These are phyloP conservation scores for Phoxinus dragarum DNA, from an alignment of 2,797 vertebrate species.

Conservation along the genomic window DNA sequence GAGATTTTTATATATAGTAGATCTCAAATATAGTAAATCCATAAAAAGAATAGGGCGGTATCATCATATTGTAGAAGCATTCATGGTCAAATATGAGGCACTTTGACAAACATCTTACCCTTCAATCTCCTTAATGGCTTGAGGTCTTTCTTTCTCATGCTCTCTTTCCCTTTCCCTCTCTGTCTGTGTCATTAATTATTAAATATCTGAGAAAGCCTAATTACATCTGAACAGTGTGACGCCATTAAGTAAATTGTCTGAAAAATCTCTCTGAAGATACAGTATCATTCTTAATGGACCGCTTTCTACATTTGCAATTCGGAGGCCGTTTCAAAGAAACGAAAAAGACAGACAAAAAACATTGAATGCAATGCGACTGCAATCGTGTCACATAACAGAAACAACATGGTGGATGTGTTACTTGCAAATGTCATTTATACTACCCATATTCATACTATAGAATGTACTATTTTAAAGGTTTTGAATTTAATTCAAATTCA, in stretches of 20 bases:
- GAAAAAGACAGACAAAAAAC: not conserved
- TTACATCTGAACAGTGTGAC: slow-evolving; percentile 47
- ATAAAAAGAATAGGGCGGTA: not conserved
- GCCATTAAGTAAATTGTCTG: slow-evolving; percentile 48
- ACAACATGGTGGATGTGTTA: too few relatives aligned
- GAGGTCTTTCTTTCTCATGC: not conserved
- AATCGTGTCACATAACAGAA: not conserved
- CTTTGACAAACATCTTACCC: slow-evolving; percentile 21
- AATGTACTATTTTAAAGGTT: too few relatives aligned
- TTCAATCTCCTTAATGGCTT: slow-evolving; percentile 19
- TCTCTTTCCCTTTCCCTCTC: slow-evolving; percentile 12
- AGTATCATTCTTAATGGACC: slow-evolving; percentile 1
- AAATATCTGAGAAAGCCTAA: slow-evolving; percentile 38
- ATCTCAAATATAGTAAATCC: not conserved
- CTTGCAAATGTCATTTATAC: too few relatives aligned
- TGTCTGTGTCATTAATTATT: slow-evolving; percentile 43
- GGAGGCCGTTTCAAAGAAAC: not conserved
- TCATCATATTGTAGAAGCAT: not conserved
- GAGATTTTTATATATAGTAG: not conserved
- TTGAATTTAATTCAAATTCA: too few relatives aligned
- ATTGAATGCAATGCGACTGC: not conserved
- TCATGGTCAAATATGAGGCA: not conserved
- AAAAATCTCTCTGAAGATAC: slow-evolving; percentile 17
- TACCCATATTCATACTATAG: too few relatives aligned
- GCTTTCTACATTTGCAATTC: not conserved